phyloP scores from a whole-genome alignment of 2,797 vertebrate species.

The Pogoniulus pusillus region DNA sequence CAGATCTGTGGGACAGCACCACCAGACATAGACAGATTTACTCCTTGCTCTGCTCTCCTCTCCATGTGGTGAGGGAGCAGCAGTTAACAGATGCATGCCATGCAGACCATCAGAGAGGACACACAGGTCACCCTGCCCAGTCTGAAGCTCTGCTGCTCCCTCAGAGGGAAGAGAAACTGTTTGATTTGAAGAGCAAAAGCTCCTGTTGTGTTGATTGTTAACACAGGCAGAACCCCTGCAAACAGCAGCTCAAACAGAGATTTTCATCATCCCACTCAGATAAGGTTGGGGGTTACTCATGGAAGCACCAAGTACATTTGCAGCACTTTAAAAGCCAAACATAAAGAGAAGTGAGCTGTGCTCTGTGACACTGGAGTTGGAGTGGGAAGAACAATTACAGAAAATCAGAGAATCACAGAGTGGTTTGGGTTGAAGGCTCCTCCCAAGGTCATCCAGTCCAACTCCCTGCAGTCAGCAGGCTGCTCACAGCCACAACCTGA shows the following conservation, averaged over 20 bases:
- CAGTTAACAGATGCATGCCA: neutral
- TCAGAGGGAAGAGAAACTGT: neutral
- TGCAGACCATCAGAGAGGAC: neutral
- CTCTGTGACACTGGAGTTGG: neutral
- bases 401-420: neutral
- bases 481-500: no score
- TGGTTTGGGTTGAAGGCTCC: no score
- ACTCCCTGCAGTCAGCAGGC: no score
- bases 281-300: neutral
- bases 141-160: neutral
- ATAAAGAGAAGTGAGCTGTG: neutral
- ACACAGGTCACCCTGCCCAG: neutral
- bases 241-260: neutral
- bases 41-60: neutral
- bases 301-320: neutral
- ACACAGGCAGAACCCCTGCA: neutral
- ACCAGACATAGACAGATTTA: accelerated
- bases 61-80: neutral
- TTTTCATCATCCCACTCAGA: neutral
- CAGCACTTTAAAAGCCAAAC: neutral
- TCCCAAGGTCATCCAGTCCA: no score
- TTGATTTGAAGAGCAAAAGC: neutral
- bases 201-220: neutral
- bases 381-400: neutral
- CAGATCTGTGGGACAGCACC: neutral